Evolutionary conservation across 1,140 invertebrate genomes (phyloP), one percentile per base, ranked within the genome.

Genomic region (Homalodisca vitripennis): DNA sequence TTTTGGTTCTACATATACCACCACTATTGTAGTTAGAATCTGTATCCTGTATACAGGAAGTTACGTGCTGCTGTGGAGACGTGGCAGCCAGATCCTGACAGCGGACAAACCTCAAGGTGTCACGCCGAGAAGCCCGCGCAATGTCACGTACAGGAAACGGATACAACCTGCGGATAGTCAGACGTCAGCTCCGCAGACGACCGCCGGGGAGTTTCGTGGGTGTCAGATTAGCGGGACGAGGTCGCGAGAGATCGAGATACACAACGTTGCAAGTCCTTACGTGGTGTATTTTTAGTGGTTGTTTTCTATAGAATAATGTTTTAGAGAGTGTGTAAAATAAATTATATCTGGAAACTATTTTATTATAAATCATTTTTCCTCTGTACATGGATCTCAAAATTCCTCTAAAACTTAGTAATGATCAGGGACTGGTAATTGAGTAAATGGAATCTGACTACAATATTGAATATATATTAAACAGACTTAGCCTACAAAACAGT

Each of bases 41-140:
- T n/a, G n/a, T n/a, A n/a, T n/a, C n/a, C 62, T 51, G 6, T 26
- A 72, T 70, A 1, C 74, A 89, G 87, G 86, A 27, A 84, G 81
- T 24, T 82, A 86, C 70, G 86, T 88, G 27, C 75, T 89, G 22
- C 80, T 89, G 41, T 89, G 88, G 88, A 81, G 87, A 65, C 80
- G 87, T 60, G 87, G 87, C n/a, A 82, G 82, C 47, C 83, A 87
- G 14, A 87, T 89, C 2, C 80, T 89, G 62, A 87, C 88, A 3
- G 88, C 88, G 1, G 85, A 85, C 46, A 86, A 84, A 65, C 82
- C 89, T 17, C 88, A 88, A 84, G 87, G 89, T 63, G n/a, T n/a
- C n/a, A n/a, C n/a, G n/a, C 87, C 86, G 22, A 80, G 86, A 47
- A 87, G 89, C 78, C 83, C 85, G 69, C 76, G 88, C 66, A n/a